phyloP scores from a whole-genome alignment of 2,797 vertebrate species.

The Nyctibius grandis region DNA sequence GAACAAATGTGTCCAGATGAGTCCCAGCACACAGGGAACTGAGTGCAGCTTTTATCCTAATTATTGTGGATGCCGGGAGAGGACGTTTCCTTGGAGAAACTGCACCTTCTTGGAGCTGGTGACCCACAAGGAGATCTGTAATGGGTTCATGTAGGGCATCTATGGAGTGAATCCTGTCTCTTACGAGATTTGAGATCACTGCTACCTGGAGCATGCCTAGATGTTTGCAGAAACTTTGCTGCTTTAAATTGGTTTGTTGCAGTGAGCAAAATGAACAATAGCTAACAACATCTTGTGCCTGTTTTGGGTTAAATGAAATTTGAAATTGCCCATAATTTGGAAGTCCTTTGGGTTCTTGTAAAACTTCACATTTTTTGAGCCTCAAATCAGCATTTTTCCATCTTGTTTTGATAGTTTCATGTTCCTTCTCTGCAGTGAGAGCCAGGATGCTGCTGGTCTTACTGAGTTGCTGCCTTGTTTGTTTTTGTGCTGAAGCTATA shows the following conservation, averaged over 20 bases:
- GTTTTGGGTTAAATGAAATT: background rate
- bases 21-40: background rate
- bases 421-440: background rate
- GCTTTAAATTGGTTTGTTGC: background rate
- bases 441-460: background rate
- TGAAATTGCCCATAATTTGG: background rate
- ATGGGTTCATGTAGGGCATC: fast-evolving
- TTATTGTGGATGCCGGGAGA: background rate
- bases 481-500: slow-evolving; percentile 14
- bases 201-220: background rate
- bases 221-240: background rate
- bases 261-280: background rate
- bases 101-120: background rate
- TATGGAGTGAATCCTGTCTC: background rate
- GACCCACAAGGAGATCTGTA: background rate
- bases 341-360: background rate
- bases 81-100: background rate
- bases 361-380: background rate
- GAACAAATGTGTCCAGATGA: background rate
- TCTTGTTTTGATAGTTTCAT: background rate
- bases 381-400: fast-evolving
- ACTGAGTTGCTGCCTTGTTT: background rate
- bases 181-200: background rate
- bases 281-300: fast-evolving
- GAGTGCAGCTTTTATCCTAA: fast-evolving